These are phyloP conservation scores for Microdon myrmicae DNA, from an alignment of 2,888 invertebrate genomes.

Conservation along the genomic window DNA sequence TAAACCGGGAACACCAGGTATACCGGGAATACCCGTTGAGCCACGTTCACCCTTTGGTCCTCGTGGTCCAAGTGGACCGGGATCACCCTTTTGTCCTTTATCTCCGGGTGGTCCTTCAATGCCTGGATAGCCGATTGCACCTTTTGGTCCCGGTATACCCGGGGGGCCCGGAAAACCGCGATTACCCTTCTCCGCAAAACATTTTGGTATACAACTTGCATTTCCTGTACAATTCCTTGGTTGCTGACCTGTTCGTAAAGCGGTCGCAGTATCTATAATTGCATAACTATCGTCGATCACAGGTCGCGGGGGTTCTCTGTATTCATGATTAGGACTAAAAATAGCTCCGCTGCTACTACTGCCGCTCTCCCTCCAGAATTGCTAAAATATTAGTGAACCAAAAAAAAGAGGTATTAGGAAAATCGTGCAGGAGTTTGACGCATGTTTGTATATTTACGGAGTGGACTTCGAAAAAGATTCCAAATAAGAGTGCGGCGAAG, in stretches of 20 bases:
- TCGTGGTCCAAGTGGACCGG: conserved; percentile 82
- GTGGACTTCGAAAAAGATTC: conserved; percentile 59
- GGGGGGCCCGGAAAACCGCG: conserved; percentile 79
- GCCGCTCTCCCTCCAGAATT: conserved; percentile 66
- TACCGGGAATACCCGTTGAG: conserved; percentile 87
- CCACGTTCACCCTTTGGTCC: conserved; percentile 89
- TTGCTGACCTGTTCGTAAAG: conserved; percentile 63
- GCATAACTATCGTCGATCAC: conserved; percentile 63
- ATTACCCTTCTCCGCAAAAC: conserved; percentile 88
- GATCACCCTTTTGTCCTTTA: conserved; percentile 89
- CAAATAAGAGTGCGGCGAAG: conserved; percentile 62
- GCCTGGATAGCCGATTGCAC: conserved; percentile 83
- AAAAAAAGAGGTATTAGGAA: not conserved
- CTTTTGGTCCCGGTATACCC: conserved; percentile 79
- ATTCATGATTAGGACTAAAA: conserved; percentile 57
- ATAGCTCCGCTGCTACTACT: conserved; percentile 59
- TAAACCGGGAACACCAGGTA: conserved; percentile 74
- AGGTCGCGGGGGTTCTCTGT: conserved; percentile 57
- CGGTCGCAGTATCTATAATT: conserved; percentile 61
- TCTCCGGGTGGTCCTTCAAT: conserved; percentile 86
- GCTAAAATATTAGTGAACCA: conserved; percentile 55
- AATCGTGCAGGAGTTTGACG: not conserved
- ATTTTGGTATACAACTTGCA: conserved; percentile 83
- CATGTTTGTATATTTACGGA: conserved; percentile 58
- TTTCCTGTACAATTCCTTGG: conserved; percentile 74